Base-by-base conservation (phyloP, 2,797 vertebrate genomes). In the Siniperca obscura region DNA sequence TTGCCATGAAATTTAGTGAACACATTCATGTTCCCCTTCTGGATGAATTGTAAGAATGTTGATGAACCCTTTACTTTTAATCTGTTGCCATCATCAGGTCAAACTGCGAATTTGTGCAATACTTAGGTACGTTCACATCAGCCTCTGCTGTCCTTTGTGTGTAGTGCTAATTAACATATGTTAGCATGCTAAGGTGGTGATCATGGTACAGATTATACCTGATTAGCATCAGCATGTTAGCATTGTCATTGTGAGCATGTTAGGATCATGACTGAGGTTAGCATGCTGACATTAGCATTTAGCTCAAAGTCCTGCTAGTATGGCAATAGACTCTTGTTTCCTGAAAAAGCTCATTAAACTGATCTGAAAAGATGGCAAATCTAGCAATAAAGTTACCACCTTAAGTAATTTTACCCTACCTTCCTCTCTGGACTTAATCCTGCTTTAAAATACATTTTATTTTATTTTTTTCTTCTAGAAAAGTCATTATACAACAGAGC, bases 401-500 rank as follows among this genome's bases (percentile, higher is more conserved):
- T 3, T 21, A n/a, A 22, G 21, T n/a, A 1, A 46, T 21, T 21
- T 46, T 14, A 27, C 2, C 12, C 10, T 36, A 14, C 16, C 13
- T 16, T 70, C 17, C 12, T 7, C 4, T 16, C 11, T 57, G 3
- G 7, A 3, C n/a, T 56, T 50, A 12, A 53, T 30, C 3, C 2
- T 55, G 40, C 13, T 38, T 46, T 46, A 7, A 42, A 44, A 69
- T n/a, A 7, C 2, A 0, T n/a, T 2, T 30, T 4, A 0, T 52
- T 38, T 59, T 50, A 21, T 12, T 71, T 73, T 52, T n/a, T 40
- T 25, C 12, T 76, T 82, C 2, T 53, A 93, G 91, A n/a, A 16
- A 34, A 0, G 0, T 0, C 1, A 0, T 42, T 0, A 46, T 38
- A 1, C 11, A 25, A 0, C 17, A 21, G 19, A 57, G 3, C 0